Evolutionary conservation across 2,113 vertebrate species (phyloP), one percentile per base, ranked within the genome.

Genomic region (Oreochromis aureus): DNA sequence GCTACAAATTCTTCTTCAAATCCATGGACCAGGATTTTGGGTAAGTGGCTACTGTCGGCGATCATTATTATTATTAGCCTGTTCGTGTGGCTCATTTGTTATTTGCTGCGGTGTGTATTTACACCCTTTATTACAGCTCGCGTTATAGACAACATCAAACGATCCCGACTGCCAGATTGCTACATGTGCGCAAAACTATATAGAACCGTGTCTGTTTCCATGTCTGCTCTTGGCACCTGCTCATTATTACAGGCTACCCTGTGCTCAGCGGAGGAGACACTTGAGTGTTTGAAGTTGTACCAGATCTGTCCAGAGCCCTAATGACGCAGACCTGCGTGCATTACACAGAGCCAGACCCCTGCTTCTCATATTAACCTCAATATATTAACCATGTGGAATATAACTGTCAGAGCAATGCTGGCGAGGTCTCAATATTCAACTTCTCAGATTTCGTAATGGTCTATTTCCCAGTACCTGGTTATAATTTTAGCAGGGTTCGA

Each of bases 1-100:
- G 96, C 97, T 99, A 98, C 97, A 99, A 99, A 97, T 99, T 99
- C 96, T 99, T 98, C 97, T 99, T 99, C 96, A 99, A 99, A 96
- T 99, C 98, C 81, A 99, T 99, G 98, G 98, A 99, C 95, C 98
- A 98, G 97, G 98, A 99, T 97, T 99, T 99, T 93, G 98, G 98
- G 98, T 99, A 87, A 97, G 98, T 96, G 87, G 61, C 80, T 78
- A 36, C 82, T 46, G 76, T 53, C 61, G 83, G 27, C 86, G 82
- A 16, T 89, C 84, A 66, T 90, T 87, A 92, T 89, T 86, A 82
- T 90, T 87, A 92, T 93, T 73, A 89, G 76, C 90, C 82, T 5
- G 69, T 39, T 66, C 41, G 76, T 83, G 24, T 59, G 54, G 80
- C 48, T 61, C 54, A 69, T 44, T 79, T 12, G 69, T 81, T 53